These are phyloP conservation scores for Planiliza haematocheilus DNA, from an alignment of 2,113 vertebrate genomes.

Conservation along the genomic window DNA sequence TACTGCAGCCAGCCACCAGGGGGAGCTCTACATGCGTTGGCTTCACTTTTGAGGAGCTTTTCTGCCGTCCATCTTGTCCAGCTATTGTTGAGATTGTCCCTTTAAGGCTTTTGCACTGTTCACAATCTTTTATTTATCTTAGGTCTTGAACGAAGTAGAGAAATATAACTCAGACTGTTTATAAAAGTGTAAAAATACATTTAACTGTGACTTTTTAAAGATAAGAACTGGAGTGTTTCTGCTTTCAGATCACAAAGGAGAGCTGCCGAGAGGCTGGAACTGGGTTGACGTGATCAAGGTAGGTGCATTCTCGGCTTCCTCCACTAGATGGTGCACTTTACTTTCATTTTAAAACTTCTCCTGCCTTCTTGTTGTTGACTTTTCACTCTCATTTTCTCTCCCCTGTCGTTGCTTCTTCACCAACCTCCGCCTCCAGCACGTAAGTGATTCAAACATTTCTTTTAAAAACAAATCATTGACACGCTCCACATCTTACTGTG, in stretches of 20 bases:
- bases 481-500: not conserved
- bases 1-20: too few relatives aligned
- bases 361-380: not conserved
- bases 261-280: conserved; percentile 97
- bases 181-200: conserved; percentile 66
- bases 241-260: conserved; percentile 92
- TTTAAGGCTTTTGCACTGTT: too few relatives aligned
- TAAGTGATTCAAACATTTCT: conserved; percentile 50
- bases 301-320: conserved; percentile 42
- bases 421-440: conserved; percentile 68
- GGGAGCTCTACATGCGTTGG: too few relatives aligned
- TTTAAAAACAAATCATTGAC: not conserved
- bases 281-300: conserved; percentile 99
- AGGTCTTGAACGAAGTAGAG: too few relatives aligned
- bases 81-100: too few relatives aligned
- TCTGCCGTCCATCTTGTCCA: too few relatives aligned
- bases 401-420: not conserved
- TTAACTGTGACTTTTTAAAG: too few relatives aligned
- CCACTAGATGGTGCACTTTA: conserved; percentile 31
- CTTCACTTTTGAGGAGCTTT: too few relatives aligned
- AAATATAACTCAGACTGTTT: too few relatives aligned
- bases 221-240: conserved; percentile 86
- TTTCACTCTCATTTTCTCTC: not conserved
- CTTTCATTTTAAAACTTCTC: too few relatives aligned
- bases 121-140: too few relatives aligned